These are phyloP conservation scores for Lepus americanus DNA, from an alignment of 2,113 vertebrate genomes.

Conservation along the genomic window DNA sequence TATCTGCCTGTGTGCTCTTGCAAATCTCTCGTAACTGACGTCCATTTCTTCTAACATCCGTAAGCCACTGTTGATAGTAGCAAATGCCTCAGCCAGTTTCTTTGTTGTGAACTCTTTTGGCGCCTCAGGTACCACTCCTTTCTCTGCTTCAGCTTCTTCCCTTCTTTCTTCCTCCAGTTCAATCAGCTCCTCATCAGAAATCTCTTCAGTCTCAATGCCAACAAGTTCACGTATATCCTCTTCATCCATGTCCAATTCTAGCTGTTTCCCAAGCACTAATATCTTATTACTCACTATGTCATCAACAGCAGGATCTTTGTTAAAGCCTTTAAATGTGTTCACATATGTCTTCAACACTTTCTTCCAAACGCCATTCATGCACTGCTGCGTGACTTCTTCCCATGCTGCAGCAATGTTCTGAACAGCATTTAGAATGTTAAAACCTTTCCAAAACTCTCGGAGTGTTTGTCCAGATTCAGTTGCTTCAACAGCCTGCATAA, in stretches of 20 bases:
- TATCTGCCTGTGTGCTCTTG: background rate
- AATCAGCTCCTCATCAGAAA: background rate
- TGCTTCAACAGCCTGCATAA: background rate
- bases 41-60: background rate
- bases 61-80: background rate
- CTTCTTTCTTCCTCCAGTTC: background rate
- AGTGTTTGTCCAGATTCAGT: background rate
- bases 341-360: background rate
- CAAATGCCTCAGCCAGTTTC: background rate
- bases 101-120: background rate
- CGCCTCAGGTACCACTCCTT: background rate
- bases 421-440: background rate
- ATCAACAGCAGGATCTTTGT: background rate
- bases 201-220: background rate
- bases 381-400: background rate
- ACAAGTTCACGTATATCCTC: background rate
- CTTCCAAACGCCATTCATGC: background rate
- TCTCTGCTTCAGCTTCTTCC: background rate
- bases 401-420: background rate
- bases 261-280: background rate
- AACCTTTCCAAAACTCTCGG: background rate
- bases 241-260: background rate
- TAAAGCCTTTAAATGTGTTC: background rate
- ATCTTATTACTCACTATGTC: background rate
- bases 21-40: background rate